A percentile compares a stretch with the other conserved stretches of the same genome.
Evolutionary conservation across 2,113 vertebrate genomes (phyloP).

Genomic region (Cyanoramphus novaezelandiae): DNA sequence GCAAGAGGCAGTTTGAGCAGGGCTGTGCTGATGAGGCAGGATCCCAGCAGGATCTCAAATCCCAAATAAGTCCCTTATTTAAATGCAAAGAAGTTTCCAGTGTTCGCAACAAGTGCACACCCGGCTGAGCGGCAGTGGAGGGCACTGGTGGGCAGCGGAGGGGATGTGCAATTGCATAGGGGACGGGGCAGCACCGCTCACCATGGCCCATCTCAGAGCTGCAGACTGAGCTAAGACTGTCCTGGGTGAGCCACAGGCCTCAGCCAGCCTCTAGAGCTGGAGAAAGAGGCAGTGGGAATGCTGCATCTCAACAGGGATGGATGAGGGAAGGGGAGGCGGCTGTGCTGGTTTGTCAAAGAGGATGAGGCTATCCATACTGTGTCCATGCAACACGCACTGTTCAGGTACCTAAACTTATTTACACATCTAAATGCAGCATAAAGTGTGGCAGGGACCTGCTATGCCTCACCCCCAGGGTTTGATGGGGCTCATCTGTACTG

Average conservation of each 20-base stretch:
- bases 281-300: background rate
- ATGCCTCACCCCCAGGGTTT: background rate
- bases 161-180: background rate
- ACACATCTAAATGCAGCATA: accelerated
- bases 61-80: background rate
- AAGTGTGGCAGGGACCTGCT: background rate
- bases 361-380: background rate
- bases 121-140: background rate
- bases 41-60: background rate
- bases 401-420: background rate
- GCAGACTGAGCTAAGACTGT: background rate
- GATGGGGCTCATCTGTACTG: accelerated
- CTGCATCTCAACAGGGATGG: background rate
- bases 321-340: background rate
- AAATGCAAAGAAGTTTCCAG: background rate
- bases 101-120: background rate
- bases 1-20: background rate
- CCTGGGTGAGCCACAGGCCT: too few relatives aligned
- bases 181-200: background rate
- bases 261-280: background rate
- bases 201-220: background rate
- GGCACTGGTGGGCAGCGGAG: background rate
- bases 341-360: background rate
- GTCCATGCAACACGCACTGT: accelerated
- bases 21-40: background rate